Base-by-base conservation (phyloP, 2,797 vertebrate genomes). In the Xiphorhynchus erythropygius region DNA sequence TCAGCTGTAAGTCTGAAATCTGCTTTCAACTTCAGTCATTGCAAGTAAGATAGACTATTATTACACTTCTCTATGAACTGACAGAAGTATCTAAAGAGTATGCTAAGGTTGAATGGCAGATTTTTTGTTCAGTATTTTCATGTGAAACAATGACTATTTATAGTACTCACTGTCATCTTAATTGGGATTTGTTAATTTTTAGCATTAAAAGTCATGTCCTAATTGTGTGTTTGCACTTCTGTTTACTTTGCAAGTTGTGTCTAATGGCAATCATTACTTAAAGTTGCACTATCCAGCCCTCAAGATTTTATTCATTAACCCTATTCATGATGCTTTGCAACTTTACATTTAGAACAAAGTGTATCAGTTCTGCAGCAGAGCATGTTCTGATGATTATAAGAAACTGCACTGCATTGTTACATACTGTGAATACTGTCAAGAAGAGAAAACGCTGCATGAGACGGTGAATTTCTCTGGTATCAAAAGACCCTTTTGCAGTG, bases 361-460 rank as follows among this genome's bases (percentile, higher is more conserved):
- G 24, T 98, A 99, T 98, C 99, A 99, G 97, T 99, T 99, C 98
- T 99, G 99, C 97, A 99, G 99, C 97, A 99, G 98, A 97, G 97
- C 98, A 24, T 99, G 99, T 97, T 99, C 99, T 93, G 99, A 99
- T 95, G 99, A 99, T 97, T 99, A 99, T 97, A 99, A 99, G 98
- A 99, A 99, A 96, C 98, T 99, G 49, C 99, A 99, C 95, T 99
- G 99, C 97, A 99, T 99, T 76, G 99, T 99, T 94, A 99, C 99
- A 2, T 99, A 99, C 97, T 99, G 99, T 76, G 99, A 99, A 98
- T 99, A 99, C 97, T 99, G 99, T 97, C 99, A 99, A 96, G 99
- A 99, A 95, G 99, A 99, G 97, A 99, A 99, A 98, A 99, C 99
- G 5, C 98, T 99, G 52, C 99, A 99, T 22, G 99, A 99, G 97